These are phyloP conservation scores for Scelioninae gen. 1 DNA, from an alignment of 2,888 invertebrate genomes.

Conservation along the genomic window DNA sequence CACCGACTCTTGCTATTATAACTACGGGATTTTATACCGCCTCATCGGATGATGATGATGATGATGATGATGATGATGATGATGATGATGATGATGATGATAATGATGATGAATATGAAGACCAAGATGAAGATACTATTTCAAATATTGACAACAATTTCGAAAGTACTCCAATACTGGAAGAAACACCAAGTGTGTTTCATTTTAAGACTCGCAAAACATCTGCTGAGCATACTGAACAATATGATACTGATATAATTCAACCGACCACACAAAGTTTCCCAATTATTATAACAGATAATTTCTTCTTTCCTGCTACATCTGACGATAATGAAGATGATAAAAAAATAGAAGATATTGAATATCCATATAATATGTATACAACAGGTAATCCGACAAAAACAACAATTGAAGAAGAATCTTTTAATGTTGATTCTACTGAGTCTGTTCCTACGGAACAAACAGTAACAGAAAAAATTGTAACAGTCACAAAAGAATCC, in stretches of 20 bases:
- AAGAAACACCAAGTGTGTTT: constrained; percentile 76
- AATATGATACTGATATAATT: constrained; percentile 36
- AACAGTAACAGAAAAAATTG: constrained; percentile 31
- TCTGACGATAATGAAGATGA: constrained; percentile 62
- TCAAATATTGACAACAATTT: constrained; percentile 55
- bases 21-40: constrained; percentile 82
- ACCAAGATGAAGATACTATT: constrained; percentile 48
- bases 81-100: too few species aligned
- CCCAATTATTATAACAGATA: constrained; percentile 82
- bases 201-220: constrained; percentile 72
- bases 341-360: constrained; percentile 3
- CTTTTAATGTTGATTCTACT: constrained; percentile 37
- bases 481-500: constrained; percentile 25
- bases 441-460: constrained; percentile 11
- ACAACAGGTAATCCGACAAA: constrained; percentile 23
- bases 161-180: constrained; percentile 75
- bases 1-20: constrained; percentile 81
- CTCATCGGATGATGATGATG: constrained; percentile 74
- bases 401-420: constrained; percentile 15
- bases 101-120: too few species aligned
- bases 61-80: constrained; percentile 74
- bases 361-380: constrained; percentile 32
- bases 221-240: background rate
- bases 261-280: constrained; percentile 60
- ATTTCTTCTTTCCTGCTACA: constrained; percentile 80